Base-by-base conservation (phyloP, 37 sponge, comb jelly and placozoan genomes). In the Spongilla lacustris region DNA sequence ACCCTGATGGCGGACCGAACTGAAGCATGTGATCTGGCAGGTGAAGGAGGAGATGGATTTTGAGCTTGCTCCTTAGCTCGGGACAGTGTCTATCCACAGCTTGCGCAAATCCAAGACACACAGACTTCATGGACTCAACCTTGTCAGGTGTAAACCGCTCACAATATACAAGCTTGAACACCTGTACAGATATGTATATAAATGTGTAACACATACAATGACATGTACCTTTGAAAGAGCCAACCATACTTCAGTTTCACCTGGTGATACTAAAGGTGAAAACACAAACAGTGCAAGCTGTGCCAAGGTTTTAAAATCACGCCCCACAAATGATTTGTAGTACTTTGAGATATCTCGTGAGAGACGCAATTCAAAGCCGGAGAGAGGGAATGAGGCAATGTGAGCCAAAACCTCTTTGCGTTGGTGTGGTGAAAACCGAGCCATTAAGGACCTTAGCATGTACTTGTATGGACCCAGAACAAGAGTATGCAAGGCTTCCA, bases 11-110 rank as follows among this genome's bases (percentile, higher is more conserved):
- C 13, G 90, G 84, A 9, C 90, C 90, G 79, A 89, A 84, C 26
- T 89, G 85, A 9, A 66, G 66, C 50, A 89, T 84, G 46, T 72
- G 31, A 0, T 89, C 85, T 19, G 50, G 71, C 21, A 89, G 32
- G 69, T 89, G 90, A 12, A 83, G 74, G 4, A 89, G 71, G 0
- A 89, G 83, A 41, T 89, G 90, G 30, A 84, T 38, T 50, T 89
- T 84, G n/a, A 70, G 72, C 33, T 73, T 81, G 14, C 66, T 34
- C 58, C 68, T 25, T 27, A 80, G 27, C 33, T 77, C 75, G 2
- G 87, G 87, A 35, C n/a, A 29, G 28, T 29, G 22, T 13, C 2
- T 21, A 41, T 77, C 25, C 9, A 78, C 38, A 48, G 69, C 49
- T 36, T 79, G 29, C 23, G 80, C 81, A 80, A 87, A 87, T 25